phyloP scores from a whole-genome alignment of 2,113 vertebrate species.

The Ceyx cyanopectus region DNA sequence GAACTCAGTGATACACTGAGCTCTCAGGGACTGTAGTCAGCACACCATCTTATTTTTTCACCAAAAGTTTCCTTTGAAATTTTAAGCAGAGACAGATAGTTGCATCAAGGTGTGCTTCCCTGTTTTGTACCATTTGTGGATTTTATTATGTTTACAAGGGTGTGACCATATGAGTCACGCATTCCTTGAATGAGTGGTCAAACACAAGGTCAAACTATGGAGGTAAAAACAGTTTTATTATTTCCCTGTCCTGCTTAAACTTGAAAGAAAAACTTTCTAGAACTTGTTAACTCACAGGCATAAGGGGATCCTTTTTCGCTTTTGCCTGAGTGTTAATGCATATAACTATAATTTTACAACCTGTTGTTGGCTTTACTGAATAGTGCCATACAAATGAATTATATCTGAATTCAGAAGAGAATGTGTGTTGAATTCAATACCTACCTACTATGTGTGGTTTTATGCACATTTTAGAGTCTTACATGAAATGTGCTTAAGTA shows the following conservation, averaged over 20 bases:
- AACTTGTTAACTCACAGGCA: not conserved
- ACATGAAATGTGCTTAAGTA: not conserved
- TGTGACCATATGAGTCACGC: fast-evolving
- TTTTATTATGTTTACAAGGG: not conserved
- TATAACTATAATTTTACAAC: not conserved
- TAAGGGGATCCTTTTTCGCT: not conserved
- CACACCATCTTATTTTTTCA: not conserved
- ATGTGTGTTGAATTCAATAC: not conserved
- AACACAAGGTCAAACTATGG: not conserved
- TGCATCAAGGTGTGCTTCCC: not conserved
- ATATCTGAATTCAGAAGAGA: not conserved
- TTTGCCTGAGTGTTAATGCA: not conserved
- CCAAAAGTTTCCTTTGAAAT: not conserved
- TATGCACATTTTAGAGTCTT: not conserved
- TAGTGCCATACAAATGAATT: not conserved
- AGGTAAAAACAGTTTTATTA: not conserved
- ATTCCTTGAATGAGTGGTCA: not conserved
- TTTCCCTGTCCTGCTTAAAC: not conserved
- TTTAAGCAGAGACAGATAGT: not conserved
- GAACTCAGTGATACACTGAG: fast-evolving
- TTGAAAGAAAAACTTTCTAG: not conserved
- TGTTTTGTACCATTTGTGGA: not conserved
- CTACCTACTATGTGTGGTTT: not conserved
- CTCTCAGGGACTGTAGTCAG: not conserved
- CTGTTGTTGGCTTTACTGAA: not conserved